A percentile compares a stretch with the other conserved stretches of the same genome.
phyloP scores from a whole-genome alignment of 2,888 invertebrate species.

The Tridacna crocea region DNA sequence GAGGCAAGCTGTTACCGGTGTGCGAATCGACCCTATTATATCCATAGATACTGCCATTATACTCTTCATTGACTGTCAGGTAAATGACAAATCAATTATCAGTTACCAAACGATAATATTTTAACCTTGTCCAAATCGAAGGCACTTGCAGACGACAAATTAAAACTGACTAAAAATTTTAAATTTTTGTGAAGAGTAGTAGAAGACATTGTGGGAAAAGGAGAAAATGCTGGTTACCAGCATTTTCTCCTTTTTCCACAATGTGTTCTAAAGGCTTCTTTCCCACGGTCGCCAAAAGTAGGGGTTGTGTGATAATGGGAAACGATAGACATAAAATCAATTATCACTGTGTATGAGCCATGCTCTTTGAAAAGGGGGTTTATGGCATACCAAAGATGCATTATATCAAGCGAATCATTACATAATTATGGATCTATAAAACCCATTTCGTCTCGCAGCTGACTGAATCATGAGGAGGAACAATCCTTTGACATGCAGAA shows the following conservation, averaged over 20 bases:
- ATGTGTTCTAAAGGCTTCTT: background rate
- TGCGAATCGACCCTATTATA: constrained; percentile 4
- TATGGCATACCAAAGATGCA: no score
- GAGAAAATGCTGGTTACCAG: background rate
- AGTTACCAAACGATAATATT: background rate
- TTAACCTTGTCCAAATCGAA: background rate
- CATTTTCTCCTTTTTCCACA: background rate
- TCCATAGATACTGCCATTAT: background rate
- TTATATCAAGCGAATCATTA: no score
- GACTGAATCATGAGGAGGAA: no score
- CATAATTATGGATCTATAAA: no score
- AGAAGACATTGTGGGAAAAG: background rate
- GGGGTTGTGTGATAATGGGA: background rate
- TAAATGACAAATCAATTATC: no score
- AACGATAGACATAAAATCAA: no score
- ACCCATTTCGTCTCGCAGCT: no score
- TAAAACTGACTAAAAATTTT: background rate
- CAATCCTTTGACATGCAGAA: no score
- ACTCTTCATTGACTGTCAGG: background rate
- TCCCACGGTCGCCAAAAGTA: background rate
- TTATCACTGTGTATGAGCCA: no score
- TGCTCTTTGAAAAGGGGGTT: no score
- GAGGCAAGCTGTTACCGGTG: constrained; percentile 13
- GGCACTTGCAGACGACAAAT: background rate
- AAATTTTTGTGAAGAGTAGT: background rate